Conservation (phyloP, 2,888 invertebrate genomes). For the Polyommatus iphigenia region DNA sequence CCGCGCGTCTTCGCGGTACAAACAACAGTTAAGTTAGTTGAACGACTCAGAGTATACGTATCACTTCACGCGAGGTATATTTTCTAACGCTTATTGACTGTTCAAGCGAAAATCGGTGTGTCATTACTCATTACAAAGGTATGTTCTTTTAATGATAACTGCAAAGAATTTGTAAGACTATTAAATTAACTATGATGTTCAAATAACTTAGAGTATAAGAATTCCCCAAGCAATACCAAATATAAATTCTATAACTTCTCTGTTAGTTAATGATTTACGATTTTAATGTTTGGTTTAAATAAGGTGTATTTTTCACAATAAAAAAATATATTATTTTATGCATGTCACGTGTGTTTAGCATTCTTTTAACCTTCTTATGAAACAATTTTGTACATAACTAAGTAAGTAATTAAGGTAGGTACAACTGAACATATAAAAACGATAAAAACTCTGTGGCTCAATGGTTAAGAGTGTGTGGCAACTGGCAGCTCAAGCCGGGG, state of each 20-base stretch:
- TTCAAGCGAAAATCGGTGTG: not conserved
- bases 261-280: not conserved
- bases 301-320: not conserved
- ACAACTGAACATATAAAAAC: too few species aligned
- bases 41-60: conserved; percentile 3
- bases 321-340: not conserved
- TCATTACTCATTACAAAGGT: conserved; percentile 9
- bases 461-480: too few species aligned
- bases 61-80: not conserved
- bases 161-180: not conserved
- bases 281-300: not conserved
- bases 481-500: too few species aligned
- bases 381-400: too few species aligned
- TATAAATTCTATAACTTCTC: not conserved
- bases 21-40: conserved; percentile 28
- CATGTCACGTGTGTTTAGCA: not conserved
- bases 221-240: not conserved
- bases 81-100: not conserved
- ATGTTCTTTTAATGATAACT: not conserved
- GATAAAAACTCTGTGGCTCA: too few species aligned
- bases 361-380: not conserved
- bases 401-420: too few species aligned
- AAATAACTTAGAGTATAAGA: not conserved
- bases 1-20: conserved; percentile 27
- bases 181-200: not conserved